Conservation (phyloP, 64 coral and sea anemone species). For the Actinia tenebrosa region DNA sequence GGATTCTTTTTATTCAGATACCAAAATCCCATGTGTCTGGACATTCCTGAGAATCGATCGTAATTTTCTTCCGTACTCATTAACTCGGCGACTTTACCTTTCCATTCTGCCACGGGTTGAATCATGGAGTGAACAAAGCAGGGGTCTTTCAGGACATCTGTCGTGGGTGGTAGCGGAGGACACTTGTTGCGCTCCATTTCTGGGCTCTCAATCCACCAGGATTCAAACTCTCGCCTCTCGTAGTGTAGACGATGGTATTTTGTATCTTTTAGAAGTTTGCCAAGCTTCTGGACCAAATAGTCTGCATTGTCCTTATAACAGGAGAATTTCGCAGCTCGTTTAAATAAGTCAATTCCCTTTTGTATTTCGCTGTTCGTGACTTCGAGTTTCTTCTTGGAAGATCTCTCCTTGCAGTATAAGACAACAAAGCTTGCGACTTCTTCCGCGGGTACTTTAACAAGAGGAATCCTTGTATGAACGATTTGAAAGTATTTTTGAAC, state of each 20-base stretch:
- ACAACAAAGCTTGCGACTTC: constrained; percentile 42
- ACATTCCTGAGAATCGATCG: constrained; percentile 26
- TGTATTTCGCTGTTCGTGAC: constrained; percentile 21
- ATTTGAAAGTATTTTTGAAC: constrained; percentile 25
- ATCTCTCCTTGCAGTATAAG: constrained; percentile 27
- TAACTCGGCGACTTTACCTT: constrained; percentile 14
- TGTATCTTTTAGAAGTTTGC: constrained; percentile 18
- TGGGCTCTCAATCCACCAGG: constrained; percentile 46
- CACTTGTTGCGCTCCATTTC: constrained; percentile 27
- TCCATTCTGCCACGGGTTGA: constrained; percentile 15
- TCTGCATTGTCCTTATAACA: constrained; percentile 27
- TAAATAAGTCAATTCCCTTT: constrained; percentile 39
- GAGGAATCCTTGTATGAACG: constrained; percentile 2
- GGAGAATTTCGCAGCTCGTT: constrained; percentile 26
- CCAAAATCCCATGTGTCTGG: constrained; percentile 29
- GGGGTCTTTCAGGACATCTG: background rate
- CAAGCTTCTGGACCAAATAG: constrained; percentile 30
- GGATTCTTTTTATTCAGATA: background rate
- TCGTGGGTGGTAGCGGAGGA: background rate
- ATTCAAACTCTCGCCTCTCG: constrained; percentile 21
- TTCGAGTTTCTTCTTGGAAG: constrained; percentile 11
- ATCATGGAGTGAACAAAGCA: background rate
- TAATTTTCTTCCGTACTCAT: constrained; percentile 36
- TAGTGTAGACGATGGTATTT: constrained; percentile 16
- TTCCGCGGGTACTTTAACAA: constrained; percentile 19